phyloP scores from a whole-genome alignment of 1,140 invertebrate species.

The Gerris buenoi region DNA sequence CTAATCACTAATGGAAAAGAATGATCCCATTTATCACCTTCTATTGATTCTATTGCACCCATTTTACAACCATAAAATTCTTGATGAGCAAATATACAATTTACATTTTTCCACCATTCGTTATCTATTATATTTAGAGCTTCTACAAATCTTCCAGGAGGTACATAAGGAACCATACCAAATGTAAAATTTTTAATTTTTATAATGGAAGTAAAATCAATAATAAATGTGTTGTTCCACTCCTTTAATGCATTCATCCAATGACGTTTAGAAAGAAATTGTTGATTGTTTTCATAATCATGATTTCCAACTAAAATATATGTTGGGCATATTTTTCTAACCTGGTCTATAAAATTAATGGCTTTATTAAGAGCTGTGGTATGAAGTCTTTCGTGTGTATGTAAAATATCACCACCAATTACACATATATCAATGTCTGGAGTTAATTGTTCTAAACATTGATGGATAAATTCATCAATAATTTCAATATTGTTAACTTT shows the following conservation, averaged over 20 bases:
- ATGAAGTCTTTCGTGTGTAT: background rate
- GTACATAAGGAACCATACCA: background rate
- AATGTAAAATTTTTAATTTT: background rate
- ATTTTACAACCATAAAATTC: background rate
- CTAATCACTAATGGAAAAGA: background rate
- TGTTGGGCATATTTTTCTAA: background rate
- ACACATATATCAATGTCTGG: background rate
- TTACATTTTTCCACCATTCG: background rate
- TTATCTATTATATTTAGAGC: background rate
- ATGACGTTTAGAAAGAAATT: background rate
- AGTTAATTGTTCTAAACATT: background rate
- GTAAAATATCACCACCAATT: background rate
- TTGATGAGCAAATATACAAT: background rate
- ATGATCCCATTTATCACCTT: background rate
- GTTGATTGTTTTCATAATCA: background rate
- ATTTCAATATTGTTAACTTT: background rate
- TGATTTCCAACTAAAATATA: background rate
- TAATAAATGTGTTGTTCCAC: background rate
- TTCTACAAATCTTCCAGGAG: background rate
- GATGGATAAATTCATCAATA: background rate
- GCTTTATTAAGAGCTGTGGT: background rate
- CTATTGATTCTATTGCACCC: background rate
- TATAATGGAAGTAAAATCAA: background rate
- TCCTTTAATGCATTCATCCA: background rate
- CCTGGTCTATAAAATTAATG: background rate